Percentiles rank a stretch among this genome's conserved stretches.
phyloP scores from a whole-genome alignment of 2,797 vertebrate species.

The Oophaga sylvatica region DNA sequence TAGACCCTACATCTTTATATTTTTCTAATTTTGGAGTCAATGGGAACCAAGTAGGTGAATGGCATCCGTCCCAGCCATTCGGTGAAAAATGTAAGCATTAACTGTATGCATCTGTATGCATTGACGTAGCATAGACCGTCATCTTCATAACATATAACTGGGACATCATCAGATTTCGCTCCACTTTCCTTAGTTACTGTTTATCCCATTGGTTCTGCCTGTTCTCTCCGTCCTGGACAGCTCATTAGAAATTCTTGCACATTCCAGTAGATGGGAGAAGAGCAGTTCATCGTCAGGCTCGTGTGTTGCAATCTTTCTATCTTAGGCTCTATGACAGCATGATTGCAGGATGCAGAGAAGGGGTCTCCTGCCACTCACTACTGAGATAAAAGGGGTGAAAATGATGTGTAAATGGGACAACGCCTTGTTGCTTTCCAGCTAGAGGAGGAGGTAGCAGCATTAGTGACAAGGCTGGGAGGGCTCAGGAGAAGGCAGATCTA shows the following conservation, averaged over 20 bases:
- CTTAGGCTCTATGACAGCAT: slow-evolving; percentile 2
- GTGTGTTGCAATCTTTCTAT: background rate
- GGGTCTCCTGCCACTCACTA: slow-evolving; percentile 5
- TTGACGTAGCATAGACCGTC: background rate
- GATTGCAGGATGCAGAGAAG: slow-evolving; percentile 4
- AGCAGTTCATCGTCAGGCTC: background rate
- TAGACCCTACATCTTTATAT: too few species aligned
- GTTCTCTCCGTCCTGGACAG: background rate
- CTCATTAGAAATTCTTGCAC: slow-evolving; percentile 17
- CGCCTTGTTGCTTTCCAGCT: slow-evolving; percentile 55
- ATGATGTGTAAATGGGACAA: background rate
- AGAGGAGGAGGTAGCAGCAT: slow-evolving; percentile 56
- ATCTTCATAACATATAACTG: background rate
- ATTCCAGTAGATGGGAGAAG: background rate
- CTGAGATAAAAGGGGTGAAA: slow-evolving; percentile 26
- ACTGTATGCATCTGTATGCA: too few species aligned
- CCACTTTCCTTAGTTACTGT: background rate
- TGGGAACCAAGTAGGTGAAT: too few species aligned
- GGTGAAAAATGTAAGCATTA: too few species aligned
- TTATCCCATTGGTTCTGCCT: background rate
- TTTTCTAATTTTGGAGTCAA: too few species aligned
- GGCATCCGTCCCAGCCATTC: too few species aligned
- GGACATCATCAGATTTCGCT: background rate
- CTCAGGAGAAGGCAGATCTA: slow-evolving; percentile 55
- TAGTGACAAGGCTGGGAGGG: slow-evolving; percentile 47